phyloP scores from a whole-genome alignment of 2,113 vertebrate species.

The Arvicanthis niloticus region DNA sequence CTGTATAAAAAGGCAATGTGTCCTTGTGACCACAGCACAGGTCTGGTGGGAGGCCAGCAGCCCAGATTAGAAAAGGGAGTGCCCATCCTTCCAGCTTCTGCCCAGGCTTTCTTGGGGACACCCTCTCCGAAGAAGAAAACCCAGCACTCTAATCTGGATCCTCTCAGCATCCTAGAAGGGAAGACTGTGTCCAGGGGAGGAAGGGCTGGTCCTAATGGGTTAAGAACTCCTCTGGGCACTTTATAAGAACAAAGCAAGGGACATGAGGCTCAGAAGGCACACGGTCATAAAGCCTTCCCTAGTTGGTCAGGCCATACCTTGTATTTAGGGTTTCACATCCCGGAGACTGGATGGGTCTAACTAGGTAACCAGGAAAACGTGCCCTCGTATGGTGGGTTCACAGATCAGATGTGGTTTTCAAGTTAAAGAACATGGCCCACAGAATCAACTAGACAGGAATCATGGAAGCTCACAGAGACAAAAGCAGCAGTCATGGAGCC shows the following conservation, averaged over 20 bases:
- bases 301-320: not conserved
- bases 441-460: not conserved
- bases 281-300: not conserved
- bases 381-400: not conserved
- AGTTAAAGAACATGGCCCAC: not conserved
- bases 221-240: not conserved
- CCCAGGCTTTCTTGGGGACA: not conserved
- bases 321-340: not conserved
- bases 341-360: not conserved
- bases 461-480: not conserved
- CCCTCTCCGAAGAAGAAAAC: not conserved
- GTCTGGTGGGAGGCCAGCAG: not conserved
- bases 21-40: too few relatives aligned
- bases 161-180: not conserved
- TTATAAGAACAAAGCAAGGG: not conserved
- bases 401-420: not conserved
- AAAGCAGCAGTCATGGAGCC: not conserved
- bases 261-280: not conserved
- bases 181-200: not conserved
- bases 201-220: not conserved
- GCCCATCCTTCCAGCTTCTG: not conserved
- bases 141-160: too few relatives aligned
- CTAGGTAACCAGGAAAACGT: not conserved
- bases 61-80: not conserved
- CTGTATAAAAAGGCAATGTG: not conserved